Evolutionary conservation across 2,888 invertebrate species (phyloP).

Genomic region (Drosophila pseudotalamancana): DNA sequence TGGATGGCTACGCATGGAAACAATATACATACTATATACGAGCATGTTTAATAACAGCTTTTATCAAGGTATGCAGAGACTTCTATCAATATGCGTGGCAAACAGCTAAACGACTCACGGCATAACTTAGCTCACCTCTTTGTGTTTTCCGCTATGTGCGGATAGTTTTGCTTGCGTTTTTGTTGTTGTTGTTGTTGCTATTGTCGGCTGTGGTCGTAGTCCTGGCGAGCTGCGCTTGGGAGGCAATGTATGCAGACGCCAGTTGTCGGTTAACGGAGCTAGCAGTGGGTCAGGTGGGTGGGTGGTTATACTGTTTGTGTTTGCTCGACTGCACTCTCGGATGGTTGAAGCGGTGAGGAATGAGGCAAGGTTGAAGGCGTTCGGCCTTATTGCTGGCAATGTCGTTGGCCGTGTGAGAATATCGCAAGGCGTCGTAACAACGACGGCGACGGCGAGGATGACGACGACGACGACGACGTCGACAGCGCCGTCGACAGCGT

Average conservation of each 20-base stretch:
- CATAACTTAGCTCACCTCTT: constrained; percentile 65
- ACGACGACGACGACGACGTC: constrained; percentile 19
- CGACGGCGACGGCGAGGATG: no score
- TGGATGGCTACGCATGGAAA: not conserved
- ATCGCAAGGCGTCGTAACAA: constrained; percentile 24
- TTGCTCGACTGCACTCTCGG: constrained; percentile 14
- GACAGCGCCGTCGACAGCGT: constrained; percentile 14
- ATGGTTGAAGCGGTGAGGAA: no score
- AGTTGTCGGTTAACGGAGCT: constrained; percentile 46
- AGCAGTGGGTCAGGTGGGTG: constrained; percentile 56
- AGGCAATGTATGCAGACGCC: constrained; percentile 43
- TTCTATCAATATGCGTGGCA: constrained; percentile 51
- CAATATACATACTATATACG: not conserved
- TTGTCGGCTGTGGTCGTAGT: constrained; percentile 9
- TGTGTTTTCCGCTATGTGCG: constrained; percentile 54
- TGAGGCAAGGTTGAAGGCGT: constrained; percentile 11
- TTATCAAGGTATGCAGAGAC: constrained; percentile 21
- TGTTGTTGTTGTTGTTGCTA: constrained; percentile 15
- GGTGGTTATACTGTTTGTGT: constrained; percentile 16
- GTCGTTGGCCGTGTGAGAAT: constrained; percentile 61
- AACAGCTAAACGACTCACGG: constrained; percentile 47
- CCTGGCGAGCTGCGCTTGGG: constrained; percentile 19
- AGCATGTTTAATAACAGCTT: not conserved
- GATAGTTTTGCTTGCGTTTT: constrained; percentile 45
- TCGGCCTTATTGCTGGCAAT: constrained; percentile 40